Percentiles rank a stretch among this genome's conserved stretches.
Evolutionary conservation across 2,888 invertebrate species (phyloP).

Genomic region (Aspidiotus rigidus): DNA sequence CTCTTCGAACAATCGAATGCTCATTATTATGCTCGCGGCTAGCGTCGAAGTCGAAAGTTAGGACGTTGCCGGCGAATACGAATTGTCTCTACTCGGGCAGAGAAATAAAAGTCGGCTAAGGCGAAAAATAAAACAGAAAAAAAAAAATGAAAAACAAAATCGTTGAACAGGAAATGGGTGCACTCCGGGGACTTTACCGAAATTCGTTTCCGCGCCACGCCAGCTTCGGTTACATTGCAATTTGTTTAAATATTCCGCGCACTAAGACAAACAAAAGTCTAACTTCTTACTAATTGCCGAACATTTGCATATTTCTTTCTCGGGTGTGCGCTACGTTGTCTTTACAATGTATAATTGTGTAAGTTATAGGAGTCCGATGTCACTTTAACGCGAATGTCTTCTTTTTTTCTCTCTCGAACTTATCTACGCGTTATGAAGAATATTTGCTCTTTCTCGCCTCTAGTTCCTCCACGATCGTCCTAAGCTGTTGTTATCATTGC

Average conservation of each 20-base stretch:
- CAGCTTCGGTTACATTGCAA: conserved; percentile 21
- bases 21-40: background rate
- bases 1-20: background rate
- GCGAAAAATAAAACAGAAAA: too few relatives aligned
- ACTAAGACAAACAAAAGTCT: conserved; percentile 27
- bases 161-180: conserved; percentile 23
- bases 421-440: conserved; percentile 14
- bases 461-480: too few relatives aligned
- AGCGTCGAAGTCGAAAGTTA: background rate
- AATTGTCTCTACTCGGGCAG: conserved; percentile 6
- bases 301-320: conserved; percentile 28
- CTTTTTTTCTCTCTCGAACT: conserved; percentile 13
- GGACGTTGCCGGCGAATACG: background rate
- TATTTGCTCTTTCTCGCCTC: background rate
- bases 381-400: conserved; percentile 22
- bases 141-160: conserved; percentile 10
- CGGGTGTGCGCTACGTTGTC: background rate
- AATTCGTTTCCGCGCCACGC: conserved; percentile 13
- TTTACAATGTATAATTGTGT: conserved; percentile 24
- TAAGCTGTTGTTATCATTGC: background rate
- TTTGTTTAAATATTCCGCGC: conserved; percentile 24
- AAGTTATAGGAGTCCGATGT: conserved; percentile 30
- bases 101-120: background rate
- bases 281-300: conserved; percentile 25
- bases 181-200: conserved; percentile 20